These are phyloP conservation scores for Alosa sapidissima DNA, from an alignment of 2,797 vertebrate species.

Conservation along the genomic window DNA sequence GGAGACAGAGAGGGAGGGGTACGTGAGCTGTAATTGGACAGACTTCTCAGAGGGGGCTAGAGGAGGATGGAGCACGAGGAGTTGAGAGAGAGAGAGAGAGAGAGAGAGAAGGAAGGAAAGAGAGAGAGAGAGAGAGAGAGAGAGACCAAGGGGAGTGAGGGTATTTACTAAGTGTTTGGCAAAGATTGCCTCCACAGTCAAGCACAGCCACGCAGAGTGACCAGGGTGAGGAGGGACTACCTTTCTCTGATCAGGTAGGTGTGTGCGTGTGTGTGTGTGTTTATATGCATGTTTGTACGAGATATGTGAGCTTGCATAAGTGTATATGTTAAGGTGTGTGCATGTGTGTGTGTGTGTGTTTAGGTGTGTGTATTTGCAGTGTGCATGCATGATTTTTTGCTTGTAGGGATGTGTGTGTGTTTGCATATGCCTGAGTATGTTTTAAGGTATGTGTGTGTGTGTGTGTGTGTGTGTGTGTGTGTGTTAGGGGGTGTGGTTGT, in stretches of 20 bases:
- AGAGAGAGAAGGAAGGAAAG: background rate
- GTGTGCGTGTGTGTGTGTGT: conserved; percentile 38
- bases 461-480: background rate
- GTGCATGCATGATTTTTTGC: background rate
- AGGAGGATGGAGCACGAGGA: conserved; percentile 42
- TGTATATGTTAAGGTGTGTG: background rate
- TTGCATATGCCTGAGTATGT: background rate
- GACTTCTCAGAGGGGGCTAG: conserved; percentile 40
- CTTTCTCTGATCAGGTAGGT: conserved; percentile 68
- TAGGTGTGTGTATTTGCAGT: background rate
- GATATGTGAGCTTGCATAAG: background rate
- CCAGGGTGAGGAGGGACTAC: conserved; percentile 59
- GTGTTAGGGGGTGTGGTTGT: background rate
- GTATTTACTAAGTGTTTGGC: conserved; percentile 62
- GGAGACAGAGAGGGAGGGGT: conserved; percentile 29
- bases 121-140: conserved; percentile 43
- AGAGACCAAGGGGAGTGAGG: conserved; percentile 51
- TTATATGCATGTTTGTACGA: background rate
- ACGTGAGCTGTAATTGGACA: conserved; percentile 51
- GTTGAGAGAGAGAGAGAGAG: background rate
- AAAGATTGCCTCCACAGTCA: conserved; percentile 59
- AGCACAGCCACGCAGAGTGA: conserved; percentile 53
- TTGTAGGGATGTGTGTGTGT: background rate
- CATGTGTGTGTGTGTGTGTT: background rate
- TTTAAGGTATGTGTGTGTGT: background rate